Evolutionary conservation across 1,140 invertebrate genomes (phyloP).

Genomic region (Drosophila lacertosa): DNA sequence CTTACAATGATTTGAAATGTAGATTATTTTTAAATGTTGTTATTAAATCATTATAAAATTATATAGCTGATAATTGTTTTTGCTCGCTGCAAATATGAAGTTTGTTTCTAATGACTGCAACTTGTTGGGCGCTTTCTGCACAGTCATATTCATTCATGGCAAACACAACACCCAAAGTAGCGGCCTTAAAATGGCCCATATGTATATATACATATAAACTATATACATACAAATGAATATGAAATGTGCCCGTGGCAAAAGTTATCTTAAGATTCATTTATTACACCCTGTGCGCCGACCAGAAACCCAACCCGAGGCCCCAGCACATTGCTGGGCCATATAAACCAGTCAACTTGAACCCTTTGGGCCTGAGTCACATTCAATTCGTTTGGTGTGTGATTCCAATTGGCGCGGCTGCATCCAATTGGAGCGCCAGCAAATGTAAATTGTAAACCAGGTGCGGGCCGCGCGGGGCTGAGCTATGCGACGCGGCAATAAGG

Average conservation of each 20-base stretch:
- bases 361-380: constrained; percentile 18
- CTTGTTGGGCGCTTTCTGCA: no score
- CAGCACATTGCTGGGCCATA: constrained; percentile 13
- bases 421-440: constrained; percentile 7
- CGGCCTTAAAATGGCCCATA: constrained; percentile 16
- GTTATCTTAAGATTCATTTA: constrained; percentile 69
- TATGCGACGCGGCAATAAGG: constrained; percentile 1
- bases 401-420: background rate
- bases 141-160: constrained; percentile 1
- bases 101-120: background rate
- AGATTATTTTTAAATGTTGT: no score
- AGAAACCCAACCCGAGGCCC: constrained; percentile 2
- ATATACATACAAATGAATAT: constrained; percentile 1
- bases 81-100: no score
- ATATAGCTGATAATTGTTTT: no score
- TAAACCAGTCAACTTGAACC: constrained; percentile 44
- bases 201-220: constrained; percentile 17
- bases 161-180: constrained; percentile 1
- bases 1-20: no score
- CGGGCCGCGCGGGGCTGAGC: background rate
- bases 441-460: constrained; percentile 18
- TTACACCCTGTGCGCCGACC: constrained; percentile 27
- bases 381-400: background rate
- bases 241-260: constrained; percentile 18
- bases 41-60: no score